Percentiles rank a stretch among this genome's conserved stretches.
These are phyloP conservation scores for Exephanes ischioxanthus DNA, from an alignment of 2,888 invertebrate genomes.

Conservation along the genomic window DNA sequence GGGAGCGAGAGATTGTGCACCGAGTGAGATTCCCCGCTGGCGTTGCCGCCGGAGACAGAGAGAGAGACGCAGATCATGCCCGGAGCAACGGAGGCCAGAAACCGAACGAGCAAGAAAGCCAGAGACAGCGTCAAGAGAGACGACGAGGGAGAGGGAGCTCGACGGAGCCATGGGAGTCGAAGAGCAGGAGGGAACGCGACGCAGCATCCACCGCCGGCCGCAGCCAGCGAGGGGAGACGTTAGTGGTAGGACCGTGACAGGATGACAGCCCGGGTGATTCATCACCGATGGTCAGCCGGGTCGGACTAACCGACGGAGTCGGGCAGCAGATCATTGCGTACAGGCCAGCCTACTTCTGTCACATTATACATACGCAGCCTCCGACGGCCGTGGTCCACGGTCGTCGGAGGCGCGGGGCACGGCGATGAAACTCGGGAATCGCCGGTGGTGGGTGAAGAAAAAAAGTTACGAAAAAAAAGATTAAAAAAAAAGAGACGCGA, in stretches of 20 bases:
- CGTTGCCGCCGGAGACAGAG: constrained; percentile 21
- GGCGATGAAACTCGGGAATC: constrained; percentile 51
- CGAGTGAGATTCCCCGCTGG: constrained; percentile 47
- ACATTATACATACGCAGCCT: constrained; percentile 60
- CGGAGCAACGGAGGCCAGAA: constrained; percentile 12
- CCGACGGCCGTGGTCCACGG: constrained; percentile 36
- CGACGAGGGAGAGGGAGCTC: neutral
- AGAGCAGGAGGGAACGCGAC: constrained; percentile 57
- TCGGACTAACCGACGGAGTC: constrained; percentile 63
- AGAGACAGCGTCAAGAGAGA: neutral
- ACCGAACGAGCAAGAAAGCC: constrained; percentile 27
- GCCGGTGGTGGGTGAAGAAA: constrained; percentile 6
- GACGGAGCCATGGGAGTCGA: constrained; percentile 50
- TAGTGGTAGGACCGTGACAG: constrained; percentile 68
- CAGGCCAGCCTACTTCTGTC: constrained; percentile 67
- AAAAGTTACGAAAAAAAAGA: neutral
- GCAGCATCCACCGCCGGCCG: constrained; percentile 46
- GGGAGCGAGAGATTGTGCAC: constrained; percentile 49
- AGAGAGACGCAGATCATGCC: neutral
- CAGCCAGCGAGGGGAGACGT: constrained; percentile 63
- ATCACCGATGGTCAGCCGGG: constrained; percentile 71
- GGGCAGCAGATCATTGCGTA: constrained; percentile 66
- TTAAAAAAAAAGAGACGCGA: neutral
- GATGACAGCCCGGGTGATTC: constrained; percentile 71
- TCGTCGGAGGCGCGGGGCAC: constrained; percentile 32